A percentile compares a stretch with the other conserved stretches of the same genome.
Evolutionary conservation across 2,113 vertebrate genomes (phyloP).

Genomic region (Psophia crepitans): DNA sequence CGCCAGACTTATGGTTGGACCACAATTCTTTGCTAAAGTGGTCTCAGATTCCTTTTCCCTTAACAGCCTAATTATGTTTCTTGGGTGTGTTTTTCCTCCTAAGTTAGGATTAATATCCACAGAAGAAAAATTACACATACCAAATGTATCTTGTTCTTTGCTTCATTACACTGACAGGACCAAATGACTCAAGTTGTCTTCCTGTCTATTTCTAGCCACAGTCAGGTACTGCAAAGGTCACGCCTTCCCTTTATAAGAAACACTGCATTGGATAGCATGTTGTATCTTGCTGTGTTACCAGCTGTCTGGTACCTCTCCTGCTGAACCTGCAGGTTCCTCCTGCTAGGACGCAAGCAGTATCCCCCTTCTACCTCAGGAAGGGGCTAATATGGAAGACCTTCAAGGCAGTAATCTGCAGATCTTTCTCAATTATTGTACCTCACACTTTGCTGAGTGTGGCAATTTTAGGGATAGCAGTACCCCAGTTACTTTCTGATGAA

Average conservation of each 20-base stretch:
- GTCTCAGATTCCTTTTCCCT: neutral
- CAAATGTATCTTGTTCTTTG: neutral
- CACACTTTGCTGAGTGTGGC: neutral
- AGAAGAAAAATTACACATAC: neutral
- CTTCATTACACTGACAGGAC: neutral
- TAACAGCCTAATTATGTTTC: neutral
- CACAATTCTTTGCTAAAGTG: neutral
- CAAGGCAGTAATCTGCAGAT: neutral
- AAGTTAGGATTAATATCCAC: neutral
- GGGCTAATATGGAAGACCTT: neutral
- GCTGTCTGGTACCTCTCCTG: neutral
- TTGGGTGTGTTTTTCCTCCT: neutral
- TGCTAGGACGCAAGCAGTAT: neutral
- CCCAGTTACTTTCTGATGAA: neutral
- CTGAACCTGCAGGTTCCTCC: neutral
- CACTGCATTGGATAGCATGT: neutral
- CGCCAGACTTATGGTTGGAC: neutral
- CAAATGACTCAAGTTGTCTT: neutral
- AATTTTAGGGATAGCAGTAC: neutral
- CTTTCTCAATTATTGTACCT: neutral
- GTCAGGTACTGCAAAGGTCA: slow-evolving; percentile 1
- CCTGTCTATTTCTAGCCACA: neutral
- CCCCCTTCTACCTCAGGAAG: neutral
- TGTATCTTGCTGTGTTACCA: slow-evolving; percentile 2
- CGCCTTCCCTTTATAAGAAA: neutral